Evolutionary conservation across 2,888 invertebrate genomes (phyloP).

Genomic region (Ischnus inquisitorius): DNA sequence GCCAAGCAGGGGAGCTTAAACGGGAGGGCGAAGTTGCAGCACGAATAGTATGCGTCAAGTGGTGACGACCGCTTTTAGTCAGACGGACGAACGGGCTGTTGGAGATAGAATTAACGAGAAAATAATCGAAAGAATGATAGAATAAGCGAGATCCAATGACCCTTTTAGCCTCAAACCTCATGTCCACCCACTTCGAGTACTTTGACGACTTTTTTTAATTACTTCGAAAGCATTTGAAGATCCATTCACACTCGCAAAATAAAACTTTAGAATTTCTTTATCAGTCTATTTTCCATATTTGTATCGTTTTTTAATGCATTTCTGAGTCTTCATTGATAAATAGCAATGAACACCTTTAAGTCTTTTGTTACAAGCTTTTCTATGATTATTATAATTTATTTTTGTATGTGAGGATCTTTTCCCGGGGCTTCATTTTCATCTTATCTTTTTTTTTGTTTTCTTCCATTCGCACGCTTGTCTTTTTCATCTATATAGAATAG

Average conservation of each 20-base stretch:
- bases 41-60: conserved; percentile 46
- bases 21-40: conserved; percentile 27
- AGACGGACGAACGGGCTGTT: conserved; percentile 50
- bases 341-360: no score
- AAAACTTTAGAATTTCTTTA: conserved; percentile 1
- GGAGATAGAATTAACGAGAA: conserved; percentile 10
- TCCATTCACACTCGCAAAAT: not conserved
- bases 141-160: not conserved
- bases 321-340: no score
- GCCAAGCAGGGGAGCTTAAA: conserved; percentile 21
- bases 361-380: not conserved
- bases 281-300: not conserved
- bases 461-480: conserved; percentile 39
- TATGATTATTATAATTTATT: conserved; percentile 24
- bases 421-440: conserved; percentile 39
- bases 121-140: not conserved
- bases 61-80: conserved; percentile 62
- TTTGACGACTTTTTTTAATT: not conserved
- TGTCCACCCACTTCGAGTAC: not conserved
- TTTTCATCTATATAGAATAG: conserved; percentile 35
- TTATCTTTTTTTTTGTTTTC: conserved; percentile 43
- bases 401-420: conserved; percentile 14
- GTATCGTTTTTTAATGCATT: no score
- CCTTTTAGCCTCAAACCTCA: not conserved
- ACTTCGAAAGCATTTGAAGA: not conserved